A percentile compares a stretch with the other conserved stretches of the same genome.
Conservation (phyloP, 2,113 vertebrate genomes). For the Microtus ochrogaster region DNA sequence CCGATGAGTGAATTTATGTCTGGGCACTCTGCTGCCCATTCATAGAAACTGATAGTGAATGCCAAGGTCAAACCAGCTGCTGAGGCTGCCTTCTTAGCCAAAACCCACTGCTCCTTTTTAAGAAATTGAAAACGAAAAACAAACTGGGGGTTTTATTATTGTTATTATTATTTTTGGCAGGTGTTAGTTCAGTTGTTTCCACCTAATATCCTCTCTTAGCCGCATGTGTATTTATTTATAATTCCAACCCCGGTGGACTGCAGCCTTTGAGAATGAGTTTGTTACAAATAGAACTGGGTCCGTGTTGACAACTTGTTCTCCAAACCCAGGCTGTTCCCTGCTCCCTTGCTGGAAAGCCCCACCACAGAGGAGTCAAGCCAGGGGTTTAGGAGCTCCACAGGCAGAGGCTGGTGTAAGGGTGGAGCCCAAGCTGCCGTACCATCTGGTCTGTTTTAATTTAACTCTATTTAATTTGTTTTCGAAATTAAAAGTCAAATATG, state of each 20-base stretch:
- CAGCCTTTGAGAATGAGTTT: slow-evolving; percentile 74
- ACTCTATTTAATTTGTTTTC: slow-evolving; percentile 87
- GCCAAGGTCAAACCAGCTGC: background rate
- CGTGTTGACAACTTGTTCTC: slow-evolving; percentile 26
- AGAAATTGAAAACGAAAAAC: slow-evolving; percentile 39
- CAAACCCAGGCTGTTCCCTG: slow-evolving; percentile 19
- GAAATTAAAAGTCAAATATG: slow-evolving; percentile 84
- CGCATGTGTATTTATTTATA: slow-evolving; percentile 84
- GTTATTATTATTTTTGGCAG: slow-evolving; percentile 35
- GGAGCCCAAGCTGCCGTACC: slow-evolving; percentile 72
- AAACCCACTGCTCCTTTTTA: slow-evolving; percentile 62
- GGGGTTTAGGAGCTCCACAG: background rate
- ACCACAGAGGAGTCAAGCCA: background rate
- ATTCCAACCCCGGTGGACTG: slow-evolving; percentile 70
- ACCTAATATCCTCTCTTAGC: slow-evolving; percentile 73
- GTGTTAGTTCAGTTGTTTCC: slow-evolving; percentile 68
- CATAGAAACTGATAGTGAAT: background rate
- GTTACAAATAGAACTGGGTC: slow-evolving; percentile 29
- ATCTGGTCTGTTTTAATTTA: slow-evolving; percentile 86
- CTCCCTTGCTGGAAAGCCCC: background rate
- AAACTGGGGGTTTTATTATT: slow-evolving; percentile 44
- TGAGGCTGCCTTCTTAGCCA: slow-evolving; percentile 38
- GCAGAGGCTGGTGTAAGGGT: slow-evolving; percentile 29
- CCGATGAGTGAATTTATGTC: background rate
- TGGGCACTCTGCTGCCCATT: background rate